Base-by-base conservation (phyloP, 2,888 invertebrate species). In the Ectemnius continuus region DNA sequence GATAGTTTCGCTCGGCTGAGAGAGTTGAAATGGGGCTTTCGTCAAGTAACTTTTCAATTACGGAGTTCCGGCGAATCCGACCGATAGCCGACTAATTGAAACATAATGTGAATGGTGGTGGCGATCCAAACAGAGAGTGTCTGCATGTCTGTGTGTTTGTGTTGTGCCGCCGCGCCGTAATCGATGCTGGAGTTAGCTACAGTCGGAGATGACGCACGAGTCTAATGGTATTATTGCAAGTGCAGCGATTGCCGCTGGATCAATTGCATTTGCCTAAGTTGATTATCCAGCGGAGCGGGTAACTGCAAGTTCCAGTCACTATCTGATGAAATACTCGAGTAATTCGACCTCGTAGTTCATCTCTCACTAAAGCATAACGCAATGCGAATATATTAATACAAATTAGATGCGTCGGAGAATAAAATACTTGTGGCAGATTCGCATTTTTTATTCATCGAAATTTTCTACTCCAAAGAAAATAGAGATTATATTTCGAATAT, bases 231-330 rank as follows among this genome's bases (percentile, higher is more conserved):
- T 81, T 77, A 75, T 71, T 76, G 80, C 73, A 74, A 70, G 76
- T 76, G 73, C 66, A 69, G 73, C 68, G 71, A 73, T 83, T 79
- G 73, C 61, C 74, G 61, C 61, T 76, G 78, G 82, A 82, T 84
- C 84, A 83, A 81, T 81, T 77, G 79, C 78, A 75, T 79, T 78
- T 69, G 81, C 69, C 78, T 69, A 75, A 80, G 79, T 74, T 61
- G 81, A 76, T 78, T 77, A 75, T 36, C 76, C 75, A 69, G 65
- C 67, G 61, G 75, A 68, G 61, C 79, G 78, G 87, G 87, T 87
- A 88, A 87, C 88, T 87, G 85, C 79, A 80, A 86, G 85, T 88
- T 86, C 82, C 88, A 75, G 79, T 84, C 83, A 89, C 88, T 88
- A 89, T 89, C 85, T 86, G 86, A 85, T 78, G 89, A 88, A 89